Evolutionary conservation across 2,113 vertebrate species (phyloP).

Genomic region (Morone chrysops): DNA sequence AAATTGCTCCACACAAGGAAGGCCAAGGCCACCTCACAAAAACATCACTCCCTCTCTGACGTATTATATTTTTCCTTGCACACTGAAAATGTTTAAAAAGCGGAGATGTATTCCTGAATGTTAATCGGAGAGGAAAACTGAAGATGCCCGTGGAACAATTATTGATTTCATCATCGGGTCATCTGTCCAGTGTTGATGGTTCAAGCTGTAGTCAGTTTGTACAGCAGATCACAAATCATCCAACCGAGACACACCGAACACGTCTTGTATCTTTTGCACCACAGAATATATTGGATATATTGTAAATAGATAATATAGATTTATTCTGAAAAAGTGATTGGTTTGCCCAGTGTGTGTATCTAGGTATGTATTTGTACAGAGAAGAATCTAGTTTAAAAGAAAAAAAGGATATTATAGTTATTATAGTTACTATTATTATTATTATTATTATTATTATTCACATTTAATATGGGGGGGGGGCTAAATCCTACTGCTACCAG

Average conservation of each 20-base stretch:
- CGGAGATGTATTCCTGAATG: conserved; percentile 68
- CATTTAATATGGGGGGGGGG: conserved; percentile 64
- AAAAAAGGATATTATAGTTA: conserved; percentile 73
- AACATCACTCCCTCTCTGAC: conserved; percentile 27
- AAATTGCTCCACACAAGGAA: conserved; percentile 55
- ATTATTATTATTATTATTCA: conserved; percentile 54
- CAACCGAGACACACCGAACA: conserved; percentile 59
- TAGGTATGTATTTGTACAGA: conserved; percentile 83
- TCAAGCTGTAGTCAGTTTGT: conserved; percentile 62
- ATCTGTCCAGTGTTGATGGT: conserved; percentile 41
- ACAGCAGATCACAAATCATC: conserved; percentile 64
- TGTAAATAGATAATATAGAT: conserved; percentile 82
- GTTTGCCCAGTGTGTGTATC: conserved; percentile 77
- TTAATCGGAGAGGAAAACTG: conserved; percentile 55
- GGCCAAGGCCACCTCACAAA: conserved; percentile 53
- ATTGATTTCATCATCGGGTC: conserved; percentile 48
- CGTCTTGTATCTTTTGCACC: conserved; percentile 77
- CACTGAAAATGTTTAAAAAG: conserved; percentile 52
- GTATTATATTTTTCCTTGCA: conserved; percentile 53
- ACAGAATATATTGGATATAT: conserved; percentile 79
- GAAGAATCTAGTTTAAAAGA: conserved; percentile 82
- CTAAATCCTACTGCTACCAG: conserved; percentile 69
- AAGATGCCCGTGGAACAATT: conserved; percentile 59
- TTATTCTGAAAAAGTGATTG: conserved; percentile 79
- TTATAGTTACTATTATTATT: conserved; percentile 58